Evolutionary conservation across 2,888 invertebrate genomes (phyloP), one percentile per base, ranked within the genome.

Genomic region (Blera fallax): DNA sequence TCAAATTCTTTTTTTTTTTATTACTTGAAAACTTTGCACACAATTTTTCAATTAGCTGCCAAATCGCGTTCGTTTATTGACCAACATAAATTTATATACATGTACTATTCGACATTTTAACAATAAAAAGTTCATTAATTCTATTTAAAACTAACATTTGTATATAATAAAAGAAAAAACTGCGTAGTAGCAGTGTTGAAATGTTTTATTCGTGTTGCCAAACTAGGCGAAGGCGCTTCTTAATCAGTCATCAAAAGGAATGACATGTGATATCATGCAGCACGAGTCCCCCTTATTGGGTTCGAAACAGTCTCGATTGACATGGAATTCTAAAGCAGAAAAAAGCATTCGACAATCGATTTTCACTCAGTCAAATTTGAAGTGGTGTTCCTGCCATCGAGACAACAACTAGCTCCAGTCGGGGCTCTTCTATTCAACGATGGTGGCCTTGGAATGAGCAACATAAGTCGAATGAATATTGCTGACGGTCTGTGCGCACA

Each of bases 51-150:
- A 74, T 48, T 37, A 52, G 52, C 32, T 43, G 27, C 43, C 50
- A 50, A 50, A 56, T 43, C 70, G 56, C 10, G 11, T 48, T 60
- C 18, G 6, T 43, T 18, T 16, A 34, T 18, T 58, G 32, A 21
- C 34, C 37, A 50, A 18, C 27, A 48, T 10, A 16, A 58, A 50
- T 50, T n/a, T 27, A 32, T 48, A 37, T 21, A 18, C 58, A n/a
- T 43, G 45, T 43, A 45, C 52, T 14, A 52, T 67, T 67, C 27
- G 43, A 52, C 58, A 73, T 21, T 32, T 52, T 16, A 27, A 27
- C 52, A 74, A 74, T 74, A 37, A 60, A 74, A 81, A 69, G 6
- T 16, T 69, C 62, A 62, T 69, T 67, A 74, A 54, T 80, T 74
- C 45, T 74, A 54, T 69, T 62, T 40, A 58, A 43, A 43, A 16